These are phyloP conservation scores for Halcyon senegalensis DNA, from an alignment of 2,113 vertebrate species.

Conservation along the genomic window DNA sequence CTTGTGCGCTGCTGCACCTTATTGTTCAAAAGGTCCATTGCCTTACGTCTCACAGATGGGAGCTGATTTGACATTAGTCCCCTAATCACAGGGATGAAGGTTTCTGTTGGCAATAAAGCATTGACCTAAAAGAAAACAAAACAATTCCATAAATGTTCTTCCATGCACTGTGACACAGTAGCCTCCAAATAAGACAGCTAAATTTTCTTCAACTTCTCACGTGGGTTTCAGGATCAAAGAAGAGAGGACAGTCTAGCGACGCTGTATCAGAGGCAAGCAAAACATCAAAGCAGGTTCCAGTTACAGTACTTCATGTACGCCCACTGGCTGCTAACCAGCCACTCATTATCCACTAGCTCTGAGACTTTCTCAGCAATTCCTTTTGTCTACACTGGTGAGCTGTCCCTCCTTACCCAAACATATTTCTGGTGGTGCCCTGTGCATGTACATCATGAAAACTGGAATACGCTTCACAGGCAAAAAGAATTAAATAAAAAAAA, in stretches of 20 bases:
- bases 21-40: constrained; percentile 95
- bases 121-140: constrained; percentile 82
- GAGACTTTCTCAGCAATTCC: neutral
- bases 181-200: neutral
- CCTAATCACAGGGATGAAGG: constrained; percentile 88
- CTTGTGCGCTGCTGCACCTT: constrained; percentile 84
- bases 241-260: neutral
- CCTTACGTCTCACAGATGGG: constrained; percentile 89
- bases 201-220: neutral
- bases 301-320: neutral
- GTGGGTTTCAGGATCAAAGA: neutral
- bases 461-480: neutral
- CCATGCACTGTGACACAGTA: neutral
- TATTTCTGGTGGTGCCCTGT: neutral
- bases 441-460: neutral
- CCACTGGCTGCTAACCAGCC: neutral
- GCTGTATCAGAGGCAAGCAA: neutral
- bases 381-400: neutral
- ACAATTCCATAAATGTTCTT: neutral
- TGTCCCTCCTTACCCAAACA: neutral
- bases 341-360: neutral
- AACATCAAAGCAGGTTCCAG: neutral
- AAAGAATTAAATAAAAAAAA: neutral
- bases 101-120: constrained; percentile 88
- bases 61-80: constrained; percentile 88